phyloP scores from a whole-genome alignment of 2,113 vertebrate genomes.

The Otocyon megalotis region DNA sequence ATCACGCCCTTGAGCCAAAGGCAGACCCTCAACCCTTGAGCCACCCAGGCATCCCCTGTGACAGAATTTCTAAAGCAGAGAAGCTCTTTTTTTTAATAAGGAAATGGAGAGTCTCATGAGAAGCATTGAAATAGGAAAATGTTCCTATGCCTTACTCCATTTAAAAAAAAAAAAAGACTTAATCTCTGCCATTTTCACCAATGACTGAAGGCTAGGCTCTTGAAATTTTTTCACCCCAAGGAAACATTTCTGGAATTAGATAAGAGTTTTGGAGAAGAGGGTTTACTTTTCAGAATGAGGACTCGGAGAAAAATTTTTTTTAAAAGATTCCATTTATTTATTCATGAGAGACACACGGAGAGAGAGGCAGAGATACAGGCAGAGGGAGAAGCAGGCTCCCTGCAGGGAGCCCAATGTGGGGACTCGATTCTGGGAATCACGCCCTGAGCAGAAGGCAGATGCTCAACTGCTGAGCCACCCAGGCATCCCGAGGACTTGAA shows the following conservation, averaged over 20 bases:
- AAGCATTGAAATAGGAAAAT: not conserved
- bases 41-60: not conserved
- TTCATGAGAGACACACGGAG: no score
- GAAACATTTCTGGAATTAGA: constrained; percentile 40
- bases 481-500: not conserved
- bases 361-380: no score
- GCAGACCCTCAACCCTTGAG: no score
- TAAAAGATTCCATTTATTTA: no score
- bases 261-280: not conserved
- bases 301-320: not conserved
- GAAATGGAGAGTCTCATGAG: not conserved
- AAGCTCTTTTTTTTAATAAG: not conserved
- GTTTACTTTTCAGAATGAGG: constrained; percentile 27
- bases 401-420: no score
- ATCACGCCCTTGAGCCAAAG: no score
- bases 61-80: constrained; percentile 22
- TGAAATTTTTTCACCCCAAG: not conserved
- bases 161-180: constrained; percentile 21
- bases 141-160: not conserved
- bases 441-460: no score
- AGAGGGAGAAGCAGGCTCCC: no score
- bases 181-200: not conserved
- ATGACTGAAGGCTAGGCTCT: not conserved
- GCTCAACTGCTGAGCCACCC: no score
- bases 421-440: no score